Evolutionary conservation across 2,797 vertebrate genomes (phyloP), one percentile per base, ranked within the genome.

Genomic region (Petrocephalus sullivani): DNA sequence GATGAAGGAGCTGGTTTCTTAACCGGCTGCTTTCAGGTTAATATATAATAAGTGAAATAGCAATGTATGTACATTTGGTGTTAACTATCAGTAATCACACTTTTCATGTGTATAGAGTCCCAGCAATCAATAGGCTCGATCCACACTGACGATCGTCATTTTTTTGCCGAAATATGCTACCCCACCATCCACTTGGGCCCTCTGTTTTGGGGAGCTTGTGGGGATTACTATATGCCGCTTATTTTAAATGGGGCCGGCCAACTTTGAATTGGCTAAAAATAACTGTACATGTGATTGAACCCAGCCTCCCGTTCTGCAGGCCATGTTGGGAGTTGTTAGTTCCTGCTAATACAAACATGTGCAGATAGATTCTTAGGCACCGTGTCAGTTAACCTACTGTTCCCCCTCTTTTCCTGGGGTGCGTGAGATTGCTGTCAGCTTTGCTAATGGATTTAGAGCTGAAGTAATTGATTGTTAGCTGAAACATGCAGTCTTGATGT

Each of bases 281-380:
- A 91, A 91, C 89, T 56, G 54, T 51, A 86, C 86, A 56, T 91
- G 78, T 91, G 88, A 88, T 85, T 81, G 78, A 54, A 54, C 41
- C 57, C 85, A 71, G 58, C 89, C 57, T 88, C 89, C 89, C 12
- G 87, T 57, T 88, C 86, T 90, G 88, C 88, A 89, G 87, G 33
- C 92, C 91, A 89, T 93, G 92, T 93, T 91, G 87, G 92, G 91
- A 90, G 64, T 87, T 90, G 90, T 89, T 90, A 87, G 86, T 88
- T 87, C 78, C 87, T 60, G 87, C 57, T 56, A n/a, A 83, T 88
- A 75, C 53, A 58, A 54, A 23, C 19, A n/a, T 84, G 71, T 89
- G 86, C 64, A 67, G 60, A 85, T 85, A 33, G 84, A 28, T 61
- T 64, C 58, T 64, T 82, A 88, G 85, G 75, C 75, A 81, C 75